phyloP scores from a whole-genome alignment of 2,113 vertebrate species.

The Cairina moschata region DNA sequence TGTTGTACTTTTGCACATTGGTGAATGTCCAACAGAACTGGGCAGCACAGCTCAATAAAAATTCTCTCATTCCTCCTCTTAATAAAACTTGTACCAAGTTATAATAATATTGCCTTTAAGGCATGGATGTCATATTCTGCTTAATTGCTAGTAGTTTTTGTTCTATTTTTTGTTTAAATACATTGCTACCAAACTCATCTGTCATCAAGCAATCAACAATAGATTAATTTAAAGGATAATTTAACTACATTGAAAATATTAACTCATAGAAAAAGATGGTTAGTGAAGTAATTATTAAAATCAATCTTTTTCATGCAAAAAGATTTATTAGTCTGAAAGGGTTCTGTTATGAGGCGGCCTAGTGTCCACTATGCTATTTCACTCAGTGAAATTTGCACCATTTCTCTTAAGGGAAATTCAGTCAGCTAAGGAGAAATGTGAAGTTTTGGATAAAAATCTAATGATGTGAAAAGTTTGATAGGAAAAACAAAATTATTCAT shows the following conservation, averaged over 20 bases:
- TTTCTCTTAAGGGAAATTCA: not conserved
- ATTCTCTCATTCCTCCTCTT: not conserved
- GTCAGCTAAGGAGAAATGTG: not conserved
- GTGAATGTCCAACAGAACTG: not conserved
- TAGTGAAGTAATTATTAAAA: not conserved
- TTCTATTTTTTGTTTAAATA: not conserved
- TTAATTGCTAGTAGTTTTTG: not conserved
- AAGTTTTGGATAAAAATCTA: not conserved
- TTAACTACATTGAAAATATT: not conserved
- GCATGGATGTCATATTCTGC: not conserved
- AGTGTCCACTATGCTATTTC: not conserved
- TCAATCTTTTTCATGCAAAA: not conserved
- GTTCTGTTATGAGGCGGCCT: not conserved
- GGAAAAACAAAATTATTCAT: not conserved
- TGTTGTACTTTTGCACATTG: not conserved
- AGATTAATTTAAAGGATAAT: not conserved
- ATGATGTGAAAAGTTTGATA: not conserved
- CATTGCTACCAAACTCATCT: not conserved
- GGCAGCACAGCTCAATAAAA: not conserved
- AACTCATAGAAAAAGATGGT: not conserved
- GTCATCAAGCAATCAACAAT: not conserved
- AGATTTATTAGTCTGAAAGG: not conserved
- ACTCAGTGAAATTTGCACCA: not conserved
- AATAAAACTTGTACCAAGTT: not conserved
- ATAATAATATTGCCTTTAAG: not conserved